A percentile compares a stretch with the other conserved stretches of the same genome.
These are phyloP conservation scores for Porites australiensis DNA, from an alignment of 64 coral and sea anemone genomes.

Conservation along the genomic window DNA sequence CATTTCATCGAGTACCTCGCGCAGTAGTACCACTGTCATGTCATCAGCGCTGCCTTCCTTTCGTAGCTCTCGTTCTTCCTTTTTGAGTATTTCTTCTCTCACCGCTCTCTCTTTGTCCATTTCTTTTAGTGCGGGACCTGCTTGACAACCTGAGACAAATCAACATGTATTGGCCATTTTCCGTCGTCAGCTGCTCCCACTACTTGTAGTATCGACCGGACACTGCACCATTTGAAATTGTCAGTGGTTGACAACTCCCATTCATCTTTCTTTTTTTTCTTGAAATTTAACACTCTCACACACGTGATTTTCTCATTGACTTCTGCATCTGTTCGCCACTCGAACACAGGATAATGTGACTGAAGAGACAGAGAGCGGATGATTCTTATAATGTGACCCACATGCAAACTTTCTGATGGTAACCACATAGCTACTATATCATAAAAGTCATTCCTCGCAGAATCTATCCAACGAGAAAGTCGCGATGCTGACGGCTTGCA, in stretches of 20 bases:
- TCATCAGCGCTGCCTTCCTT: slow-evolving; percentile 14
- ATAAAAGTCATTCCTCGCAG: slow-evolving; percentile 55
- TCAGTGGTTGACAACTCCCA: slow-evolving; percentile 4
- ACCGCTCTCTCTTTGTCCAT: neutral
- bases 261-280: neutral
- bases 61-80: slow-evolving; percentile 16
- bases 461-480: slow-evolving; percentile 36
- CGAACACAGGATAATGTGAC: slow-evolving; percentile 14
- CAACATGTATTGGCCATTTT: slow-evolving; percentile 28
- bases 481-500: slow-evolving; percentile 11
- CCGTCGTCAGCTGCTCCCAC: neutral
- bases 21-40: slow-evolving; percentile 21
- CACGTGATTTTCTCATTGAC: neutral
- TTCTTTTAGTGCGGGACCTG: neutral
- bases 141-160: slow-evolving; percentile 29
- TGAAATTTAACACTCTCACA: neutral
- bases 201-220: slow-evolving; percentile 5
- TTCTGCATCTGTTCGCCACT: slow-evolving; percentile 16
- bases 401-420: slow-evolving; percentile 29
- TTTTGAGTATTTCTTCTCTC: neutral
- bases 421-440: slow-evolving; percentile 28
- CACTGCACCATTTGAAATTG: slow-evolving; percentile 27
- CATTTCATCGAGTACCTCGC: slow-evolving; percentile 34
- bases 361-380: slow-evolving; percentile 27
- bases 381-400: slow-evolving; percentile 19